phyloP scores from a whole-genome alignment of 2,888 invertebrate species.

The Conistra vaccinii region DNA sequence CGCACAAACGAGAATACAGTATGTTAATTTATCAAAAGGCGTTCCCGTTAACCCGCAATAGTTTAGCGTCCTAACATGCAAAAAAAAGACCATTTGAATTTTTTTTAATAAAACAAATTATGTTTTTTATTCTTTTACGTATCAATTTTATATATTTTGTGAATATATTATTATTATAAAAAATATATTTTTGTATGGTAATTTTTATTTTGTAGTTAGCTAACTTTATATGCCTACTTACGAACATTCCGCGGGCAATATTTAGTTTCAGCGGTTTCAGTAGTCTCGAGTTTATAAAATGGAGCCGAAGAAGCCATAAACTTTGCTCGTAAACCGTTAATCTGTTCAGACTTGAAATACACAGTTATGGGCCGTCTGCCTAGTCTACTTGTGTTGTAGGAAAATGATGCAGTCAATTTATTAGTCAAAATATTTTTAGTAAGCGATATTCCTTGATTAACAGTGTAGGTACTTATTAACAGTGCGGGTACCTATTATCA shows the following conservation, averaged over 20 bases:
- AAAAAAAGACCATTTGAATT: no score
- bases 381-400: conserved; percentile 49
- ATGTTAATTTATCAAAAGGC: no score
- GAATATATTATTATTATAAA: no score
- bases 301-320: conserved; percentile 77
- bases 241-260: conserved; percentile 57
- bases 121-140: no score
- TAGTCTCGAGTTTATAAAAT: conserved; percentile 74
- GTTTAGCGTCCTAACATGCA: no score
- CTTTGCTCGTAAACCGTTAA: conserved; percentile 80
- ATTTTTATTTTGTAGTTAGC: conserved; percentile 14
- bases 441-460: background rate
- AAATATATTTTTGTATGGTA: no score
- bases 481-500: background rate
- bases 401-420: conserved; percentile 50
- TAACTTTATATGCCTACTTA: conserved; percentile 44
- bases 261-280: conserved; percentile 68
- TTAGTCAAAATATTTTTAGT: conserved; percentile 29
- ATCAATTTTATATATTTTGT: no score
- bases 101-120: no score
- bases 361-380: conserved; percentile 56
- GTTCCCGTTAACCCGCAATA: no score
- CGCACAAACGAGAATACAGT: background rate
- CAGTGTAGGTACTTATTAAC: background rate
- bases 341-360: conserved; percentile 75